phyloP scores from a whole-genome alignment of 2,888 invertebrate genomes.

The Philopedon plagiatum region DNA sequence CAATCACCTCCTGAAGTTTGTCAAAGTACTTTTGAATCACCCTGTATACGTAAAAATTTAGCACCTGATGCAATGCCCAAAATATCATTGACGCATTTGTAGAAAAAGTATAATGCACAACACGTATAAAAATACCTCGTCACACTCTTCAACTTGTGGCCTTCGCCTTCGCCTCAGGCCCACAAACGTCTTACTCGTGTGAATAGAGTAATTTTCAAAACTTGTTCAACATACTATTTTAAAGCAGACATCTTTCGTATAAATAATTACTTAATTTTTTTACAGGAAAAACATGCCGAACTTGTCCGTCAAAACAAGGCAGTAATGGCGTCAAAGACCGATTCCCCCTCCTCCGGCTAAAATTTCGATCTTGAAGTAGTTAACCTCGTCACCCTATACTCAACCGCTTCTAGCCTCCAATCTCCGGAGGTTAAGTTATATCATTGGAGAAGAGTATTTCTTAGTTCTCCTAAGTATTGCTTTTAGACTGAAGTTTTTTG shows the following conservation, averaged over 20 bases:
- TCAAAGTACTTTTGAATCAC: too few species aligned
- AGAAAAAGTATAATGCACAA: too few species aligned
- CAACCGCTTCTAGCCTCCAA: constrained; percentile 52
- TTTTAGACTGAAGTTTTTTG: constrained; percentile 59
- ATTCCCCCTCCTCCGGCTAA: constrained; percentile 34
- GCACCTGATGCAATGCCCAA: too few species aligned
- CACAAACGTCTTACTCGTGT: too few species aligned
- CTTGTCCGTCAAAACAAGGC: constrained; percentile 93
- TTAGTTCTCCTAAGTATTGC: constrained; percentile 56
- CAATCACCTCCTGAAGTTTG: too few species aligned
- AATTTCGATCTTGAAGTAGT: constrained; percentile 10
- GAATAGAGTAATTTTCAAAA: too few species aligned
- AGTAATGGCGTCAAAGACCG: constrained; percentile 26
- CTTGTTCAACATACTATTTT: too few species aligned
- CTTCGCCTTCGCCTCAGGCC: too few species aligned
- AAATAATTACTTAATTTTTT: constrained; percentile 57
- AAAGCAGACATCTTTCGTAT: not conserved
- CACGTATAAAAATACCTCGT: too few species aligned
- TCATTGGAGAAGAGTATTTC: constrained; percentile 33
- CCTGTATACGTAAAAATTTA: too few species aligned
- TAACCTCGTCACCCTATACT: constrained; percentile 49
- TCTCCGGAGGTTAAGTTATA: constrained; percentile 32
- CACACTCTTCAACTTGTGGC: too few species aligned
- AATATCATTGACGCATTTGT: too few species aligned
- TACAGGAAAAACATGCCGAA: constrained; percentile 92